phyloP scores from a whole-genome alignment of 2,888 invertebrate species.

The Mechanitis mazaeus region DNA sequence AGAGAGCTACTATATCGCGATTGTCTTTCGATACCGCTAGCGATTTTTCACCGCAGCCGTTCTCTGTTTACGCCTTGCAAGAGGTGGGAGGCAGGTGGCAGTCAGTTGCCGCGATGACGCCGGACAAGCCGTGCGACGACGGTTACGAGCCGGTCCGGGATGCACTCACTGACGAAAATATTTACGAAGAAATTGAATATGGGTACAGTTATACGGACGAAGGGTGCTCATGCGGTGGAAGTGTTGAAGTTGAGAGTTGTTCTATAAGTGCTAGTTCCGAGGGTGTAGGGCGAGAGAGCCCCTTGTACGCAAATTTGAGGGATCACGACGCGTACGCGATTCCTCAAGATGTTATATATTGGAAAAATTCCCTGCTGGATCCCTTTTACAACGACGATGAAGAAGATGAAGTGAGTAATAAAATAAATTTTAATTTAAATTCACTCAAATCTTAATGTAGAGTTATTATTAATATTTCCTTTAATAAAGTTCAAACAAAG shows the following conservation, averaged over 20 bases:
- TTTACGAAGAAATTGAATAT: conserved; percentile 70
- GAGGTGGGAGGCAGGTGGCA: conserved; percentile 71
- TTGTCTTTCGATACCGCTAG: conserved; percentile 62
- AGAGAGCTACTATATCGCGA: conserved; percentile 59
- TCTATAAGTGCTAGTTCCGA: conserved; percentile 68
- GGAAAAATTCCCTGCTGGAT: conserved; percentile 71
- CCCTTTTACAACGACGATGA: conserved; percentile 74
- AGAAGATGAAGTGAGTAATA: conserved; percentile 68
- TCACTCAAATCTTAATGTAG: not conserved
- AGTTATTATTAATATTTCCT: not conserved
- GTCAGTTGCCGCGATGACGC: conserved; percentile 66
- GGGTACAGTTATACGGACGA: conserved; percentile 64
- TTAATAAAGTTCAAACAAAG: not conserved
- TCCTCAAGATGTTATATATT: conserved; percentile 70
- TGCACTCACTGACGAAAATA: conserved; percentile 66
- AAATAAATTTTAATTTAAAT: conserved; percentile 17
- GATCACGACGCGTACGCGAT: conserved; percentile 70
- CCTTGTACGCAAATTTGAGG: conserved; percentile 65
- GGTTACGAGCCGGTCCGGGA: conserved; percentile 69
- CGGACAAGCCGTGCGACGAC: conserved; percentile 65
- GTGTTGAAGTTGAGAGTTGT: conserved; percentile 68
- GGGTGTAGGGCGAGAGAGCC: conserved; percentile 63
- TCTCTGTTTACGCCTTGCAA: conserved; percentile 59
- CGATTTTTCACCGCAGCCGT: conserved; percentile 56
- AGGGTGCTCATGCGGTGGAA: conserved; percentile 67